Conservation (phyloP, 2,113 vertebrate genomes). For the Alectura lathami region DNA sequence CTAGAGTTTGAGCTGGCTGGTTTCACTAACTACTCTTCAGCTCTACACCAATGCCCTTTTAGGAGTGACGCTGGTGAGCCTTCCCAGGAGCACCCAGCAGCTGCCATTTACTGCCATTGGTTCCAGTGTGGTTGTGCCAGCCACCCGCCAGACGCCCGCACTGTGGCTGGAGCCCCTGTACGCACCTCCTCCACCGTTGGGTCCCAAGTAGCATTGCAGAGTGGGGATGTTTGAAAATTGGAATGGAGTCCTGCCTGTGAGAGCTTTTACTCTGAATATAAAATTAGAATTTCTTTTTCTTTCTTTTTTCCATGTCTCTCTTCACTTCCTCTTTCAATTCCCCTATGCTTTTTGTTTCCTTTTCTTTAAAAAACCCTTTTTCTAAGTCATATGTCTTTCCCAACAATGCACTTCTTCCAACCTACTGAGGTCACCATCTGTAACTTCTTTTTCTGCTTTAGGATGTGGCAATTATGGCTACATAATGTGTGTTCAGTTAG, state of each 20-base stretch:
- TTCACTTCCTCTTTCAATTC: neutral
- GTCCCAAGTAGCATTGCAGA: neutral
- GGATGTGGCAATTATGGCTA: neutral
- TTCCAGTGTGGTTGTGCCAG: no score
- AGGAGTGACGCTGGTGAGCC: neutral
- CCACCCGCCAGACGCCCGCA: fast-evolving
- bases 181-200: fast-evolving
- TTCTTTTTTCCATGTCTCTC: neutral
- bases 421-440: neutral
- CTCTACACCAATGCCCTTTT: neutral
- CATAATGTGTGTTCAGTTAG: neutral
- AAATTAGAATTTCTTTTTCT: neutral
- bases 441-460: neutral
- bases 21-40: neutral
- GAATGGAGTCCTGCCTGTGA: neutral
- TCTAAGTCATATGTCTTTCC: neutral
- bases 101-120: fast-evolving
- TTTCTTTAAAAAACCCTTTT: neutral
- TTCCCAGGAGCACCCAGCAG: neutral
- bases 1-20: neutral
- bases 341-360: fast-evolving
- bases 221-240: neutral
- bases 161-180: fast-evolving
- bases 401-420: neutral
- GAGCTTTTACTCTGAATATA: neutral